Evolutionary conservation across 2,113 vertebrate genomes (phyloP), one percentile per base, ranked within the genome.

Genomic region (Pseudorhombus dupliciocellatus): DNA sequence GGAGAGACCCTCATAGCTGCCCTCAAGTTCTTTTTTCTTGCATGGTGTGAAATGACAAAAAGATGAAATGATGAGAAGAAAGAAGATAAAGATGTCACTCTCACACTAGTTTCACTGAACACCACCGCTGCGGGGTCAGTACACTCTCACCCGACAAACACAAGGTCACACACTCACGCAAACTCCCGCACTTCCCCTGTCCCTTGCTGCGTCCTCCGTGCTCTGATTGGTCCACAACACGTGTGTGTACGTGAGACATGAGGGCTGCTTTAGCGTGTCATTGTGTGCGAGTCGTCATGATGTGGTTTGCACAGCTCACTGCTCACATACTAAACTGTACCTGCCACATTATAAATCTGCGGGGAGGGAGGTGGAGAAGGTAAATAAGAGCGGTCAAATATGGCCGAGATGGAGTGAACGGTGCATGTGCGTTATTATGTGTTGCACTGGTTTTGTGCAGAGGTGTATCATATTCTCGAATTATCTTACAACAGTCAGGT

Each of bases 301-400:
- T 84, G 85, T 88, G 90, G 89, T 91, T 90, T 86, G 68, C 80
- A 72, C 66, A 66, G 80, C 91, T 93, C 92, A 87, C 73, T 65
- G 87, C 84, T 79, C 93, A 94, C 93, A 63, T 90, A 92, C 90
- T 94, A 91, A 91, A 93, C 85, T 69, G 69, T 77, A 85, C 40
- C 82, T 58, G 86, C 77, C 92, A 94, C 92, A 14, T 90, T 85
- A 91, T 93, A 93, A 93, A 93, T 94, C 91, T 77, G 40, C 26
- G 58, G 58, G 64, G 75, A 58, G 84, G 40, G 62, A 64, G 44
- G 51, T 66, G 50, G 62, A 64, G 44, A 84, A 86, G 74, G 84
- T 84, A 88, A 91, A 92, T 80, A 90, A 80, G 73, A 79, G 46
- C 26, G 68, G 73, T 77, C 74, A 90, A 90, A 79, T 73, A 89